These are phyloP conservation scores for Catharus ustulatus DNA, from an alignment of 2,797 vertebrate species.

Conservation along the genomic window DNA sequence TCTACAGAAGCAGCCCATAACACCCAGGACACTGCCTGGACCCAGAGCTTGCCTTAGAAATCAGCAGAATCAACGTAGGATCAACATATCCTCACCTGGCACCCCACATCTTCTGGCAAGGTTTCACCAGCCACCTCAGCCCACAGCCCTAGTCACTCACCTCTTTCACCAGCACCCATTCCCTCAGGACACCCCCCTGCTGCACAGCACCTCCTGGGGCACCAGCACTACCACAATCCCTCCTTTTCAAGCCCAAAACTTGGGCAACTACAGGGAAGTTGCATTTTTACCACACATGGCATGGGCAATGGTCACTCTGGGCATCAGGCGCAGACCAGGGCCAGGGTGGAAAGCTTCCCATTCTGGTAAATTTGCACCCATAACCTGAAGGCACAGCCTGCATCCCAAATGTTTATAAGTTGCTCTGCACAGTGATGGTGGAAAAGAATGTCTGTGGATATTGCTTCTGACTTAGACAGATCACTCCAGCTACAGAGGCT, in stretches of 20 bases:
- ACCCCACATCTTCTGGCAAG: rapidly evolving
- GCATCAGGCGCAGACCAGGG: background rate
- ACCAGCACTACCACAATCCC: background rate
- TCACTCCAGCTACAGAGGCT: background rate
- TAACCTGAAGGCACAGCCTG: background rate
- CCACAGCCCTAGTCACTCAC: background rate
- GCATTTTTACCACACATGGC: rapidly evolving
- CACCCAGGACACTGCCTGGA: background rate
- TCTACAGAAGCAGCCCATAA: background rate
- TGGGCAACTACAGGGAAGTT: background rate
- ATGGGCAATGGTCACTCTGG: rapidly evolving
- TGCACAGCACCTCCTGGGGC: background rate
- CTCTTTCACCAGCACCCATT: background rate
- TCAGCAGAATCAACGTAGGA: background rate
- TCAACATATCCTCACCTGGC: background rate
- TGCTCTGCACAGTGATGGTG: rapidly evolving
- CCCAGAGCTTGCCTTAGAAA: background rate
- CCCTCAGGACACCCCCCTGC: rapidly evolving
- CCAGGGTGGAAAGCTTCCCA: background rate
- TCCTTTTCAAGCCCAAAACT: background rate
- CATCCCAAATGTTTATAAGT: background rate
- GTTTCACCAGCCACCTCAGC: background rate
- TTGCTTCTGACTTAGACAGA: constrained; percentile 35
- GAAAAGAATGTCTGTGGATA: background rate
- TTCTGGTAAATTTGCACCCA: background rate